Conservation (phyloP, 2,797 vertebrate species). For the Paratrypauchen microcephalus region DNA sequence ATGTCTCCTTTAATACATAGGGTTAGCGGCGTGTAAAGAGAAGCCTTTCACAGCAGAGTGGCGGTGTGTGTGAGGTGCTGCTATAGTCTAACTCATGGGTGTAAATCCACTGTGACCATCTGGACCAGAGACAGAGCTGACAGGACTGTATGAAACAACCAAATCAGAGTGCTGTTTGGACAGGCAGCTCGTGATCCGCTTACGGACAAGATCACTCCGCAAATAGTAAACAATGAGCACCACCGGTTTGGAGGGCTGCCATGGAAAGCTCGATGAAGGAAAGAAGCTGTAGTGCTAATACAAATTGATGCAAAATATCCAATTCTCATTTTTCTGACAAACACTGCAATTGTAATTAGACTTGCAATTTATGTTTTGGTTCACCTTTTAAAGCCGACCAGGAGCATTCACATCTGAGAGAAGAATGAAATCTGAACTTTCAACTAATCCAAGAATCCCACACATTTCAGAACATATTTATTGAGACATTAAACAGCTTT, state of each 20-base stretch:
- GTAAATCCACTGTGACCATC: conserved; percentile 57
- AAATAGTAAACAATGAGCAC: conserved; percentile 5
- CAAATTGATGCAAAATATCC: background rate
- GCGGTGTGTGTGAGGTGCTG: conserved; percentile 12
- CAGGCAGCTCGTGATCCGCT: conserved; percentile 16
- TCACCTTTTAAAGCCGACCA: too few species aligned
- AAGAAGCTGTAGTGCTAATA: background rate
- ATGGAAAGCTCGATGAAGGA: background rate
- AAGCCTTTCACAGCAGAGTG: conserved; percentile 1
- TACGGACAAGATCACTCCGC: conserved; percentile 11
- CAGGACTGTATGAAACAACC: conserved; percentile 30
- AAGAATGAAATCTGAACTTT: too few species aligned
- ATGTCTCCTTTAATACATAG: background rate
- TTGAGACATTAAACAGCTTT: too few species aligned
- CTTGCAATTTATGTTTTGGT: too few species aligned
- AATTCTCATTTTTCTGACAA: too few species aligned
- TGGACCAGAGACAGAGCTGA: conserved; percentile 43
- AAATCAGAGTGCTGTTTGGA: conserved; percentile 25
- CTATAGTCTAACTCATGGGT: conserved; percentile 19
- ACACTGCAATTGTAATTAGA: too few species aligned
- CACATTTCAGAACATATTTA: too few species aligned
- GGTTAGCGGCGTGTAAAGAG: background rate
- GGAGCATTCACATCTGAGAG: too few species aligned
- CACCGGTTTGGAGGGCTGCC: background rate
- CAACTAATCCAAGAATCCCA: too few species aligned